Evolutionary conservation across 2,797 vertebrate genomes (phyloP).

Genomic region (Lagodon rhomboides): DNA sequence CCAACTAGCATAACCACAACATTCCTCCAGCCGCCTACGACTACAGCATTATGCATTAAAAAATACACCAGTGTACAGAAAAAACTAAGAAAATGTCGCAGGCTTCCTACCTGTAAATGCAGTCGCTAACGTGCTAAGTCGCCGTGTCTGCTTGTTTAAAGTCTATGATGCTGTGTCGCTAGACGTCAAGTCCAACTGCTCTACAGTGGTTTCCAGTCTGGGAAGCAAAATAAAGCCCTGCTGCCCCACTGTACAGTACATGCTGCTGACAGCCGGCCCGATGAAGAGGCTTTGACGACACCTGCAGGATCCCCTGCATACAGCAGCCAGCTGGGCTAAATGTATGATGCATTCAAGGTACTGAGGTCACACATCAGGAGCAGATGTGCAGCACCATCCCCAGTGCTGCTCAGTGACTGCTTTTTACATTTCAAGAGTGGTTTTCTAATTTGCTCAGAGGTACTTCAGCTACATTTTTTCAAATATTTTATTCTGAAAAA

Average conservation of each 20-base stretch:
- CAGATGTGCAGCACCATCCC: not conserved
- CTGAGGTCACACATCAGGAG: conserved; percentile 5
- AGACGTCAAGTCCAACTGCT: conserved; percentile 78
- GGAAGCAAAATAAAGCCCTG: conserved; percentile 69
- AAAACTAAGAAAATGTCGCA: conserved; percentile 23
- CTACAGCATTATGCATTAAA: conserved; percentile 20
- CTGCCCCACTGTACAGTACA: conserved; percentile 62
- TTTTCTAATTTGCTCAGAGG: not conserved
- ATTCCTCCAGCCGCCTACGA: conserved; percentile 47
- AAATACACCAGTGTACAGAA: conserved; percentile 6
- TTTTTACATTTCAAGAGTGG: not conserved
- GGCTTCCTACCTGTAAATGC: conserved; percentile 71
- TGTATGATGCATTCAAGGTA: not conserved
- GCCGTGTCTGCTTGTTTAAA: conserved; percentile 55
- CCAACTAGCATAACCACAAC: conserved; percentile 39
- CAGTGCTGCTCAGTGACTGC: not conserved
- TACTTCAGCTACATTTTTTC: too few relatives aligned
- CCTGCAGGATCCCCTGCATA: conserved; percentile 51
- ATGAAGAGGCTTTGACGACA: conserved; percentile 65
- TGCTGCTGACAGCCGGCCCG: conserved; percentile 38
- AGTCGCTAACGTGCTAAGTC: conserved; percentile 48
- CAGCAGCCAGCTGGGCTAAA: not conserved
- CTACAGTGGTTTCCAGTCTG: conserved; percentile 70
- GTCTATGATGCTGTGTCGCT: conserved; percentile 67
- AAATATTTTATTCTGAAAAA: not conserved